Conservation (phyloP, 1,140 invertebrate genomes). For the Macrobrachium nipponense region DNA sequence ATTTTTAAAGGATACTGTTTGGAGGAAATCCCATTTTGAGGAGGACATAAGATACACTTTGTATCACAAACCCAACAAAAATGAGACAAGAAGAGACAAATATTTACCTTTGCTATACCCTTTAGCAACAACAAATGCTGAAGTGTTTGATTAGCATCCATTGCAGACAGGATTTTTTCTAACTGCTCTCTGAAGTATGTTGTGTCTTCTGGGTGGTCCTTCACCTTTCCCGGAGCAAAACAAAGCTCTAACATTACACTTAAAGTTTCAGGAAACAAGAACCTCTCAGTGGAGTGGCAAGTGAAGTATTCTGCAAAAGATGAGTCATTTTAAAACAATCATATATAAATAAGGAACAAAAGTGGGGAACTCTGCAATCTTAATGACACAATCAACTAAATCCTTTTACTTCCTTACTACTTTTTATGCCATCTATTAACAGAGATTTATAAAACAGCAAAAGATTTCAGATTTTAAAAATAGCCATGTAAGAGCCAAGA, state of each 20-base stretch:
- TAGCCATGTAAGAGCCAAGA: too few relatives aligned
- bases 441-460: too few relatives aligned
- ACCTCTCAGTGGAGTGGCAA: constrained; percentile 21
- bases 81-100: not conserved
- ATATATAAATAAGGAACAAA: not conserved
- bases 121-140: constrained; percentile 28
- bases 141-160: constrained; percentile 17
- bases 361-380: not conserved
- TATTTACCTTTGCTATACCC: constrained; percentile 33
- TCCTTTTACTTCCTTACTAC: too few relatives aligned
- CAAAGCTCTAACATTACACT: constrained; percentile 36
- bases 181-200: constrained; percentile 42
- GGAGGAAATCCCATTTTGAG: too few relatives aligned
- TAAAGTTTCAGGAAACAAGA: constrained; percentile 30
- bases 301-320: constrained; percentile 20
- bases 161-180: constrained; percentile 7
- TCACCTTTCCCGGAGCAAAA: constrained; percentile 21
- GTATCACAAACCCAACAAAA: not conserved
- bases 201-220: constrained; percentile 31
- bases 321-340: not conserved
- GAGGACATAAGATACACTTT: not conserved
- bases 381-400: not conserved
- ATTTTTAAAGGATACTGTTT: too few relatives aligned
- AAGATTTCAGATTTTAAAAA: too few relatives aligned
- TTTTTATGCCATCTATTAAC: too few relatives aligned